phyloP scores from a whole-genome alignment of 2,888 invertebrate species.

The Mimachlamys varia region DNA sequence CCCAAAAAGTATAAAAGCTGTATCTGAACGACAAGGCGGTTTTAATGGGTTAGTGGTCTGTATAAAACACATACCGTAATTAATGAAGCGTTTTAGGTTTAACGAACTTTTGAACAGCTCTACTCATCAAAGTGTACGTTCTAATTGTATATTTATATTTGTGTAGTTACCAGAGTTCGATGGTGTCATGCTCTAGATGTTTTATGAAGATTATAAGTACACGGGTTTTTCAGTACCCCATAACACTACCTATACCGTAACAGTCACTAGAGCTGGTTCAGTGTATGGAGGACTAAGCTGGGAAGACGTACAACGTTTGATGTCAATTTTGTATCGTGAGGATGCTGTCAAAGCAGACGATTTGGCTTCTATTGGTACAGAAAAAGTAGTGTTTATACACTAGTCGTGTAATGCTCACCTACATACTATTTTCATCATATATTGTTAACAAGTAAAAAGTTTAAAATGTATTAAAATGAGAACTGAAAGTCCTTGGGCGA shows the following conservation, averaged over 20 bases:
- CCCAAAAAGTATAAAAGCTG: background rate
- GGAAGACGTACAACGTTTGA: no score
- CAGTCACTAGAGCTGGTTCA: no score
- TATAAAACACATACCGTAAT: background rate
- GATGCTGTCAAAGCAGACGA: no score
- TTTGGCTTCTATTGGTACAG: no score
- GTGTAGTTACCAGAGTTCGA: background rate
- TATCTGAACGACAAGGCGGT: background rate
- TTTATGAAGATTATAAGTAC: background rate
- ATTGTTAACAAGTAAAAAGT: no score
- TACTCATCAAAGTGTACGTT: background rate
- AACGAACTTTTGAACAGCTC: background rate
- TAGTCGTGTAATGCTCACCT: no score
- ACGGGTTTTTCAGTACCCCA: background rate
- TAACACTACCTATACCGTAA: background rate
- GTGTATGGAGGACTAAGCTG: no score
- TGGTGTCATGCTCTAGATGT: background rate
- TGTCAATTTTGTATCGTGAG: no score
- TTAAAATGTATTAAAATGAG: no score
- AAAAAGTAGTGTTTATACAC: no score
- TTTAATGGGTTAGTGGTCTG: background rate
- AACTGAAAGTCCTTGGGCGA: no score
- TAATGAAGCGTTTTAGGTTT: background rate
- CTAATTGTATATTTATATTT: background rate
- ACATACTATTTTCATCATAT: no score